Conservation (phyloP, 2,113 vertebrate species). For the Alces alces region DNA sequence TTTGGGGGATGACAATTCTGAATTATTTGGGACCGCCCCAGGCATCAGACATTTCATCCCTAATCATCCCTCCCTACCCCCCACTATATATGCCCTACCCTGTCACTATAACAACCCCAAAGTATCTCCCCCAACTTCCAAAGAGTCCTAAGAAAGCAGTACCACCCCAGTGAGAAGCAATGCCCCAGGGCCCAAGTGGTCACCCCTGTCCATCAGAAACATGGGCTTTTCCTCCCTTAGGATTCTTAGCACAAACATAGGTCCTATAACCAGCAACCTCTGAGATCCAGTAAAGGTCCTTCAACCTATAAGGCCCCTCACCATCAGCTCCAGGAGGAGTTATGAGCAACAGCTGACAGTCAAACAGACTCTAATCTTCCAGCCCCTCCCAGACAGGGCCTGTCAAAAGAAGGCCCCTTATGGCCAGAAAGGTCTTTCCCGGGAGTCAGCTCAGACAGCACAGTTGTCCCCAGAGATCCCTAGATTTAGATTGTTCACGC, state of each 20-base stretch:
- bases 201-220: neutral
- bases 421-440: conserved; percentile 44
- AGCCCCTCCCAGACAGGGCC: conserved; percentile 34
- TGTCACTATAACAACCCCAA: neutral
- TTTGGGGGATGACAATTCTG: neutral
- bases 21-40: neutral
- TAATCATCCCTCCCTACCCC: neutral
- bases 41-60: neutral
- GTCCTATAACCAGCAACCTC: neutral
- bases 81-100: neutral
- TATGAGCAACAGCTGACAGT: conserved; percentile 56
- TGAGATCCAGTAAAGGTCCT: neutral
- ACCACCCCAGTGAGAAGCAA: neutral
- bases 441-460: conserved; percentile 58
- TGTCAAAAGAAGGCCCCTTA: conserved; percentile 29
- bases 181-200: neutral
- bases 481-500: conserved; percentile 53
- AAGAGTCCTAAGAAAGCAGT: neutral
- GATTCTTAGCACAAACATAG: neutral
- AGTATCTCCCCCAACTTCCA: neutral
- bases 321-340: neutral
- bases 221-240: neutral
- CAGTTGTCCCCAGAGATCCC: conserved; percentile 63
- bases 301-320: neutral
- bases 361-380: conserved; percentile 39